Base-by-base conservation (phyloP, 1,140 invertebrate species). In the Bombus breviceps region DNA sequence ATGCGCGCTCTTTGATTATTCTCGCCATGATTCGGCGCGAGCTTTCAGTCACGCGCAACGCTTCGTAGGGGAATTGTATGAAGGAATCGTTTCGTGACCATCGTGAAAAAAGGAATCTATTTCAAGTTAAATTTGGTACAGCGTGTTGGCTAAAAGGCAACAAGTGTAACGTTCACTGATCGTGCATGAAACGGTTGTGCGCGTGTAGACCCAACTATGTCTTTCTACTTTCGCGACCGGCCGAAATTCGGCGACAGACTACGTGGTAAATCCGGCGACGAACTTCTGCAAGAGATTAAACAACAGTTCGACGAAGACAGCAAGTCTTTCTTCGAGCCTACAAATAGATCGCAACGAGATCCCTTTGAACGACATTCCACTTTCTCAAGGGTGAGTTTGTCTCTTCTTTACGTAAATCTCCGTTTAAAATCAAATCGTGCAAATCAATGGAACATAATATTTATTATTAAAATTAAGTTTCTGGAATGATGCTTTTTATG, bases 211-310 rank as follows among this genome's bases (percentile, higher is more conserved):
- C 12, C 53, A 47, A 89, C 88, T 69, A 95, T 95, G 95, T 95
- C 95, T 82, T 95, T 91, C 86, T 94, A 94, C 71, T 95, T 95
- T 85, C 94, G 94, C 74, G 94, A 95, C 41, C 94, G 93, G 82
- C 93, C 94, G 75, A 94, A 89, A 87, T 94, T 95, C 76, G 91
- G 93, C 86, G 95, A 95, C 34, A 93, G 92, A 59, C 83, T 94
- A 37, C 91, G 94, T 2, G 94, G 93, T 6, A 95, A 94, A 85
- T 93, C 93, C 39, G 92, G 94, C 6, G 94, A 95, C 83, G 95
- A 95, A 83, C 87, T 95, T 73, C 82, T 96, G 43, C 89, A 95
- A 78, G 92, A 95, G 62, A 88, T 95, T n/a, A 94, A 94, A 82
- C 92, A 95, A 83, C 91, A 95, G 47, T 93, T 95, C 68, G 93